These are phyloP conservation scores for Stegodyphus dumicola DNA, from an alignment of 1,140 invertebrate genomes.

Conservation along the genomic window DNA sequence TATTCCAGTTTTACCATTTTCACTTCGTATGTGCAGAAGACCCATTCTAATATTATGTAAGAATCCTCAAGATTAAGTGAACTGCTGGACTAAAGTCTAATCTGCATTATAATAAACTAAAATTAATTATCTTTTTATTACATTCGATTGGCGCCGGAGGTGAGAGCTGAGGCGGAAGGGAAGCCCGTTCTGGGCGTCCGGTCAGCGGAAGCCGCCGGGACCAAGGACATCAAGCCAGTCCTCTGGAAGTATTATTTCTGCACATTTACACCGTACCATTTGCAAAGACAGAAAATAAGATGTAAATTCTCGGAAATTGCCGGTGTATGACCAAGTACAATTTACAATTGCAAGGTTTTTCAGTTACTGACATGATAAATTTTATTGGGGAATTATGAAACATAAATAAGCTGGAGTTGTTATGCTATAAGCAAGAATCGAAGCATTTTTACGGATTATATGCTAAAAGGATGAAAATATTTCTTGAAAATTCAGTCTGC, in stretches of 20 bases:
- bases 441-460: no score
- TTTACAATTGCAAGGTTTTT: no score
- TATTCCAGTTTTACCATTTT: not conserved
- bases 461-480: no score
- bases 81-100: not conserved
- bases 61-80: not conserved
- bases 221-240: conserved; percentile 17
- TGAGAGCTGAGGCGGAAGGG: not conserved
- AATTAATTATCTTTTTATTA: not conserved
- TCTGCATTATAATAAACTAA: not conserved
- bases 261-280: not conserved
- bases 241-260: conserved; percentile 1
- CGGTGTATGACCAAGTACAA: not conserved
- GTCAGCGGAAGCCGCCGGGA: conserved; percentile 14
- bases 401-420: no score
- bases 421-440: no score
- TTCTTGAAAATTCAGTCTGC: no score
- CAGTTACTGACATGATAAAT: no score
- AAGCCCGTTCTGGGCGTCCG: conserved; percentile 2
- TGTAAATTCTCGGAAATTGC: not conserved
- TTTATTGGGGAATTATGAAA: no score
- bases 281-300: not conserved
- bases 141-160: not conserved
- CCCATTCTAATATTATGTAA: not conserved
- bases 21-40: not conserved